Base-by-base conservation (phyloP, 2,888 invertebrate species). In the Drosophila neutralis region DNA sequence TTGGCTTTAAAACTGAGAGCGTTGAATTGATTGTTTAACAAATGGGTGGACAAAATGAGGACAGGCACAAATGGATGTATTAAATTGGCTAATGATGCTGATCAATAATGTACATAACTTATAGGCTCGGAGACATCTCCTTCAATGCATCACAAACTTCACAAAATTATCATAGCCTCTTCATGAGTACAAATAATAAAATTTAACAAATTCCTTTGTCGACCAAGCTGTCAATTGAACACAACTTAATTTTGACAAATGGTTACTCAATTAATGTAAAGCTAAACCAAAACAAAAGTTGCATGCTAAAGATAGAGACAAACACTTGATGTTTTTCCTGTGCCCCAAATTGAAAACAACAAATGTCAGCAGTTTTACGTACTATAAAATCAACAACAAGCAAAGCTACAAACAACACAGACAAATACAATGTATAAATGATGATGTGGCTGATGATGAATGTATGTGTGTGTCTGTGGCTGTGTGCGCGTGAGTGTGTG, bases 361-460 rank as follows among this genome's bases (percentile, higher is more conserved):
- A 87, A 87, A 89, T 82, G 89, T 87, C 84, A 87, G 86, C 87
- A 86, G 76, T 82, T 89, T 87, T 77, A 76, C 87, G 78, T 73
- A 61, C 67, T 80, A 80, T 73, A 79, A 82, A 77, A 57, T 53
- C 59, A 60, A 59, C 38, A 33, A 45, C 68, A 61, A 45, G 45
- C 45, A 45, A 24, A 54, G 51, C 59, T 57, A 56, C 38, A 33
- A 61, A 70, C 67, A 73, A 48, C 82, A 61, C 74, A 77, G 83
- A 80, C 86, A 85, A 83, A 83, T 85, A 87, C 88, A 85, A 85
- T 85, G 88, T 86, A 83, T 85, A 85, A 85, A 85, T 85, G 88
- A 85, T 88, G 84, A 85, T 88, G 85, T 80, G 82, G 85, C 87
- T 88, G 88, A 76, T 85, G 85, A 81, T 77, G 88, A 76, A 86